Evolutionary conservation across 2,113 vertebrate species (phyloP), one percentile per base, ranked within the genome.

Genomic region (Pterocles orientalis): DNA sequence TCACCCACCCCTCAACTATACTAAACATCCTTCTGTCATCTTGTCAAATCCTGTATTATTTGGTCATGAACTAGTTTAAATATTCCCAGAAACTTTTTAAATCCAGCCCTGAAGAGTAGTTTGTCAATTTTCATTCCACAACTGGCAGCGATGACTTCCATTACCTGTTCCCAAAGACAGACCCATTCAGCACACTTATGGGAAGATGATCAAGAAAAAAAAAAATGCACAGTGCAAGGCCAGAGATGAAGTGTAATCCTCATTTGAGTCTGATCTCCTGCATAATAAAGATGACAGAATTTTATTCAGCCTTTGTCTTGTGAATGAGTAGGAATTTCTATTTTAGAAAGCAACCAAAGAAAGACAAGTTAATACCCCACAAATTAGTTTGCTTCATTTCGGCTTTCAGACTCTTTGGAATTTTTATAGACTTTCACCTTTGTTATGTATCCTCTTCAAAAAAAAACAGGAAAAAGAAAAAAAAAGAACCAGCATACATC

Each of bases 131-230:
- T 88, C 29, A 81, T 51, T 68, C 79, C 15, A 1, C 14, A 82
- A 56, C 26, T 36, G 39, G n/a, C 34, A 70, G 20, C 3, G 6
- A 76, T 58, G 60, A 12, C 26, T 71, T 70, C 12, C 7, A 45
- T 64, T 64, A 75, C 39, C 9, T 9, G 34, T n/a, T 92, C 43
- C 39, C 45, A 75, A n/a, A 70, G n/a, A 28, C 60, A 92, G 60
- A 77, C 16, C 29, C 2, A 2, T 24, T 25, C 8, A 34, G 71
- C 47, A 82, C 16, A 14, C 12, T 51, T 26, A 58, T 0, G 2
- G 39, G 70, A 81, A 86, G 28, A 3, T 58, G 15, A 60, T 58
- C 6, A 26, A 8, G 16, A 14, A 25, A 7, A 19, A 25, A 64
- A 54, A 31, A 26, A 1, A 23, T 7, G 48, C 33, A 71, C 6